These are phyloP conservation scores for Bergia sp. DNA, from an alignment of 92 coral and sea anemone genomes.

Conservation along the genomic window DNA sequence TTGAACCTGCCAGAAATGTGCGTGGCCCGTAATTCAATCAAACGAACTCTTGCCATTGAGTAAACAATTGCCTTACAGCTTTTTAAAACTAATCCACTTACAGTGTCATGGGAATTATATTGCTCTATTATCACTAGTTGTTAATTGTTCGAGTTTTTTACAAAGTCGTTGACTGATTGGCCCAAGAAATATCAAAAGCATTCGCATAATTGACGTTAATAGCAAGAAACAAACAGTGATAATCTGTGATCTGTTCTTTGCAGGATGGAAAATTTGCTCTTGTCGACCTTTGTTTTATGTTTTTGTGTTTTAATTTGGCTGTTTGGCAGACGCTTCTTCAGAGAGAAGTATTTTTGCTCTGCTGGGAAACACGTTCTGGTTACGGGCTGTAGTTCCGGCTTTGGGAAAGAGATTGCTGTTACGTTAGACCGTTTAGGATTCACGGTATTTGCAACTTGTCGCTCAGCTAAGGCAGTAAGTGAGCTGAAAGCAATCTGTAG, in stretches of 20 bases:
- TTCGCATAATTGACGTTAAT: not conserved
- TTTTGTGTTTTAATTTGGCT: not conserved
- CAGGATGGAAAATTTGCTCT: not conserved
- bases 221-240: not conserved
- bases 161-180: not conserved
- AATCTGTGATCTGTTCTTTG: not conserved
- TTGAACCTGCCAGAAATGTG: too few species aligned
- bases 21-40: not conserved
- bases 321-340: not conserved
- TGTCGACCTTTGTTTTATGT: not conserved
- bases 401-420: slow-evolving; percentile 45
- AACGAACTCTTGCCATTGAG: not conserved
- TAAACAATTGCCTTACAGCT: not conserved
- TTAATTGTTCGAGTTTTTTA: not conserved
- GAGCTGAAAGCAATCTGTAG: slow-evolving; percentile 43
- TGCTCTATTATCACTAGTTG: not conserved
- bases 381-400: slow-evolving; percentile 60
- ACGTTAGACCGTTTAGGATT: slow-evolving; percentile 51
- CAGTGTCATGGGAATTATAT: not conserved
- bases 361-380: slow-evolving; percentile 22
- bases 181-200: not conserved
- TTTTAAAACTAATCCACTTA: not conserved
- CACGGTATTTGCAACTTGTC: slow-evolving; percentile 50
- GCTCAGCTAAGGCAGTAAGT: slow-evolving; percentile 24
- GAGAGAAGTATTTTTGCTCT: not conserved